Base-by-base conservation (phyloP, 2,888 invertebrate genomes). In the Sinelater perroti region DNA sequence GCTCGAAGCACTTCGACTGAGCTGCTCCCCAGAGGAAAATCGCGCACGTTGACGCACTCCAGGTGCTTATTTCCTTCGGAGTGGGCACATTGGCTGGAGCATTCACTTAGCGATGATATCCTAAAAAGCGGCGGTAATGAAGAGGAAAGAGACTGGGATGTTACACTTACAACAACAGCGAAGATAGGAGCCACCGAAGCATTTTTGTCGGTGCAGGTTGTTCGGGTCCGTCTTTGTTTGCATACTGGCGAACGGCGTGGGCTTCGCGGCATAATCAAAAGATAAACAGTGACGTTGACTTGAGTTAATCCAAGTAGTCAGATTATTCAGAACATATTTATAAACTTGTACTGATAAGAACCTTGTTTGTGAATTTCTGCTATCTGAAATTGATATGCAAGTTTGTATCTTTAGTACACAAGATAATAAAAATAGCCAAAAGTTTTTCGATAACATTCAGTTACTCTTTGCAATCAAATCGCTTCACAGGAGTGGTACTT, bases 261-360 rank as follows among this genome's bases (percentile, higher is more conserved):
- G 20, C 13, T 38, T 11, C n/a, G 38, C n/a, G n/a, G n/a, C 4
- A 38, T 38, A 38, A 38, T 38, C 38, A 38, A 38, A 38, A 38
- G 38, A 38, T 38, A 38, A 38, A 38, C n/a, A 38, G 3, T 38
- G 38, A 38, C 38, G 38, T 35, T 17, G 3, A n/a, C n/a, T n/a
- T n/a, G n/a, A n/a, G n/a, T n/a, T n/a, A n/a, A n/a, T n/a, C n/a
- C n/a, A n/a, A n/a, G n/a, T n/a, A n/a, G n/a, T n/a, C n/a, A n/a
- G n/a, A n/a, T n/a, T n/a, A n/a, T n/a, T n/a, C n/a, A n/a, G n/a
- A n/a, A n/a, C n/a, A n/a, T n/a, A n/a, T n/a, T n/a, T n/a, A n/a
- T n/a, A n/a, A n/a, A n/a, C n/a, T n/a, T n/a, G n/a, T n/a, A n/a
- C n/a, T n/a, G n/a, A n/a, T n/a, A n/a, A n/a, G 7, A 35, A 17